Percentiles rank a stretch among this genome's conserved stretches.
phyloP scores from a whole-genome alignment of 2,888 invertebrate genomes.

The Dicranocentrus wangi region DNA sequence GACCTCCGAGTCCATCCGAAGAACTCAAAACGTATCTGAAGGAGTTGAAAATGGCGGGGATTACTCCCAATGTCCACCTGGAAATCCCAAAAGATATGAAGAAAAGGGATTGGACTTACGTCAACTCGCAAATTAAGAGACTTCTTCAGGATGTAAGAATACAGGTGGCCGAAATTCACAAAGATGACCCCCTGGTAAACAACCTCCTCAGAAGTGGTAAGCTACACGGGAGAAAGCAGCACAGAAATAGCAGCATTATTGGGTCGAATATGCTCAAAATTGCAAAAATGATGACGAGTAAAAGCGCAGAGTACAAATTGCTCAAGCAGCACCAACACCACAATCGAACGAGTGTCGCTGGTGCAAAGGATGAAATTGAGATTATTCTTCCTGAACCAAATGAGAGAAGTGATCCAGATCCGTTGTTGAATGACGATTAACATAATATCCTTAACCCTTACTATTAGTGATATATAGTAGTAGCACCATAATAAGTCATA shows the following conservation, averaged over 20 bases:
- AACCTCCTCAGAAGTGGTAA: slow-evolving; percentile 26
- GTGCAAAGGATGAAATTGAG: slow-evolving; percentile 33
- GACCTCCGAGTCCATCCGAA: slow-evolving; percentile 6
- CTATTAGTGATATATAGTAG: no score
- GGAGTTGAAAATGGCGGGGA: slow-evolving; percentile 24
- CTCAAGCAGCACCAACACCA: slow-evolving; percentile 17
- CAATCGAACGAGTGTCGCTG: not conserved
- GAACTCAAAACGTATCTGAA: slow-evolving; percentile 27
- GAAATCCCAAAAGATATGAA: not conserved
- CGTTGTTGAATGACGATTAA: not conserved
- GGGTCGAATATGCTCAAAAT: slow-evolving; percentile 32
- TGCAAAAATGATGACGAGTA: slow-evolving; percentile 29
- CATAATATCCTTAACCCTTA: no score
- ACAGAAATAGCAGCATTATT: not conserved
- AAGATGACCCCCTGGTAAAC: slow-evolving; percentile 34
- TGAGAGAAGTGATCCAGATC: slow-evolving; percentile 24
- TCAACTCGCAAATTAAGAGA: slow-evolving; percentile 22
- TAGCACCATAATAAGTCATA: no score
- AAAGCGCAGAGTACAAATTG: slow-evolving; percentile 39
- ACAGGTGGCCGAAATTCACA: slow-evolving; percentile 46
- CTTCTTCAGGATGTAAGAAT: slow-evolving; percentile 5
- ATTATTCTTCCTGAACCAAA: slow-evolving; percentile 37
- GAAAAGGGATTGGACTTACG: not conserved
- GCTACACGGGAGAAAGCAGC: not conserved
- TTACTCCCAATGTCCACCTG: slow-evolving; percentile 6